Conservation (phyloP, 2,888 invertebrate genomes). For the Heliconius ismenius region DNA sequence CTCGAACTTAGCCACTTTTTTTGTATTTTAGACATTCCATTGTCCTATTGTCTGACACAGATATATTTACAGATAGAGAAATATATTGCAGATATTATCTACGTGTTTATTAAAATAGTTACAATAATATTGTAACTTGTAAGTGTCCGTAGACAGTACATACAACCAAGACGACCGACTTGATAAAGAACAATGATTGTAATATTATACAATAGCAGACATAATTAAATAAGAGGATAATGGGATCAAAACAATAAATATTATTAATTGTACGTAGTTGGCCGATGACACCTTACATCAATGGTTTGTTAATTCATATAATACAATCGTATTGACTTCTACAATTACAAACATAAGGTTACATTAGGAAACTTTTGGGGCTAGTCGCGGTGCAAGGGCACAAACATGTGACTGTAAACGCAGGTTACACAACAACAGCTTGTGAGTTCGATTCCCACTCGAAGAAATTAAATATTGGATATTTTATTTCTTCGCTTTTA, state of each 20-base stretch:
- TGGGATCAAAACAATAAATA: conserved; percentile 9
- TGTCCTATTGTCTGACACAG: not conserved
- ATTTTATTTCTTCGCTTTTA: no score
- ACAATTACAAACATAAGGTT: not conserved
- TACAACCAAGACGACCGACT: conserved; percentile 2
- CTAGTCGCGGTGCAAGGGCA: no score
- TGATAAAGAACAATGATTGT: conserved; percentile 9
- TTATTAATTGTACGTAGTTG: not conserved
- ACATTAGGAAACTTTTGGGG: no score
- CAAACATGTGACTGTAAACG: no score
- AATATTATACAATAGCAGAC: conserved; percentile 13
- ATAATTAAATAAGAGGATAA: conserved; percentile 6
- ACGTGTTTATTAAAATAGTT: not conserved
- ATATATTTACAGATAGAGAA: no score
- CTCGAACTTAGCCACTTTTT: no score
- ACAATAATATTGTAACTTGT: not conserved
- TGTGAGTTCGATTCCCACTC: no score
- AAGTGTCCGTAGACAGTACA: not conserved
- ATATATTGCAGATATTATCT: not conserved
- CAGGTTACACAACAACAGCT: no score
- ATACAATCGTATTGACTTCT: not conserved
- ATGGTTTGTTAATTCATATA: no score
- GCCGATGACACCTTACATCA: not conserved
- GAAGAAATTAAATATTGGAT: no score
- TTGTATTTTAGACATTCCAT: no score